These are phyloP conservation scores for Sphenodon punctatus DNA, from an alignment of 2,797 vertebrate genomes.

Conservation along the genomic window DNA sequence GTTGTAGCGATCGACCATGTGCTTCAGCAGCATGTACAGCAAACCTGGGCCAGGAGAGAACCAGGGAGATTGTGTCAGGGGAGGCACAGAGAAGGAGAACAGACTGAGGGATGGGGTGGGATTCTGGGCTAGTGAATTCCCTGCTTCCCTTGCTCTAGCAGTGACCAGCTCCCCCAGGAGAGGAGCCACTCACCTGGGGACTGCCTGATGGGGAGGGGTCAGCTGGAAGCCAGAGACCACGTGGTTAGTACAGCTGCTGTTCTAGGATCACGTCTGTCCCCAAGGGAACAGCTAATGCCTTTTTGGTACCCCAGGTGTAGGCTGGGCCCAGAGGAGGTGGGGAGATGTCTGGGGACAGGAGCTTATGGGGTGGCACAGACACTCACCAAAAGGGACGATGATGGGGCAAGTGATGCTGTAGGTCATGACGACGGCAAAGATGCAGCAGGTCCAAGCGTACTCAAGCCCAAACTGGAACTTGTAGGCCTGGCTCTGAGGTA, in stretches of 20 bases:
- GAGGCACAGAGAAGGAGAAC: neutral
- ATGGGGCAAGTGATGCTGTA: constrained; percentile 98
- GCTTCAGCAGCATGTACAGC: constrained; percentile 93
- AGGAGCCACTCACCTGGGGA: neutral
- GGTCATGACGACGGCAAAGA: constrained; percentile 93
- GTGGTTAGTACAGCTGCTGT: neutral
- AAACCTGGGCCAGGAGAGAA: constrained; percentile 76
- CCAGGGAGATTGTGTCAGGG: neutral
- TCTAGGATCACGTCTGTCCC: neutral
- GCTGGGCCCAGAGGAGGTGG: rapidly evolving
- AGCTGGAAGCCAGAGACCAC: neutral
- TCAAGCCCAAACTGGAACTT: constrained; percentile 97
- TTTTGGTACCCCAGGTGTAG: too few species aligned
- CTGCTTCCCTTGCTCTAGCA: neutral
- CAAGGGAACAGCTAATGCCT: neutral
- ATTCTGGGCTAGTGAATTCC: neutral
- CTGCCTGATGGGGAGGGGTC: neutral
- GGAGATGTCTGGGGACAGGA: neutral
- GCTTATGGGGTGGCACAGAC: neutral
- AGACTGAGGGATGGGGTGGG: neutral
- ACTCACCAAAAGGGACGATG: constrained; percentile 96
- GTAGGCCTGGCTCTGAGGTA: constrained; percentile 87
- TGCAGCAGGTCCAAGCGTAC: constrained; percentile 96
- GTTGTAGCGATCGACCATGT: constrained; percentile 95
- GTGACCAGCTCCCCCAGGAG: neutral